Conservation (phyloP, 2,797 vertebrate genomes). For the Cyclura pinguis region DNA sequence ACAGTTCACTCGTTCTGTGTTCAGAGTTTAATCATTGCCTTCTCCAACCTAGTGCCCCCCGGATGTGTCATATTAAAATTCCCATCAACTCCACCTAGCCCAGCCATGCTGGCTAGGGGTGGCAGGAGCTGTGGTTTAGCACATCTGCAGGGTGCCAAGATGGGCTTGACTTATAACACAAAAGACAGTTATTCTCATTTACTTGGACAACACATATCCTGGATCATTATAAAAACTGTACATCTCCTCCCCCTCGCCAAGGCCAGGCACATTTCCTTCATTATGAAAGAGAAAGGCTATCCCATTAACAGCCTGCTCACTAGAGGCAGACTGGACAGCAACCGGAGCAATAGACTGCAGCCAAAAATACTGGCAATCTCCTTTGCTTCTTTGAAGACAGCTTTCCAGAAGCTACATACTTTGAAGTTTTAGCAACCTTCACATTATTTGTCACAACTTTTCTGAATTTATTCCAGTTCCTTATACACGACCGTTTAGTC, state of each 20-base stretch:
- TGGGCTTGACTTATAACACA: too few relatives aligned
- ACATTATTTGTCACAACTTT: not conserved
- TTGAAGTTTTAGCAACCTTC: not conserved
- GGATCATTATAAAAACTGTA: not conserved
- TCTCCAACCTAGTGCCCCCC: not conserved
- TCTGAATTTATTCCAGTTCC: constrained; percentile 10
- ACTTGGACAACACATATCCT: not conserved
- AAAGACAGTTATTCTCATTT: not conserved
- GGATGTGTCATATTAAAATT: not conserved
- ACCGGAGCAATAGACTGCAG: not conserved
- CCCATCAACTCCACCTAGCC: not conserved
- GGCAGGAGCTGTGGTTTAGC: not conserved
- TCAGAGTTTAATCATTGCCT: not conserved
- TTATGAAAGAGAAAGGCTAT: not conserved
- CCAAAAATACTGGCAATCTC: not conserved
- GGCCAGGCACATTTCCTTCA: not conserved
- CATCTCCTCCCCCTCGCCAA: not conserved
- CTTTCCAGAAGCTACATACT: not conserved
- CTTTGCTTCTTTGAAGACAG: not conserved
- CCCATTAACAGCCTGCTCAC: not conserved
- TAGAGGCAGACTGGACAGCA: not conserved
- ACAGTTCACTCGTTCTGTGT: not conserved
- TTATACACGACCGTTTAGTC: not conserved
- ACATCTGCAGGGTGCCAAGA: not conserved
- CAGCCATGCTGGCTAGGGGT: not conserved